Conservation (phyloP, 2,888 invertebrate species). For the Heliconius cydno region DNA sequence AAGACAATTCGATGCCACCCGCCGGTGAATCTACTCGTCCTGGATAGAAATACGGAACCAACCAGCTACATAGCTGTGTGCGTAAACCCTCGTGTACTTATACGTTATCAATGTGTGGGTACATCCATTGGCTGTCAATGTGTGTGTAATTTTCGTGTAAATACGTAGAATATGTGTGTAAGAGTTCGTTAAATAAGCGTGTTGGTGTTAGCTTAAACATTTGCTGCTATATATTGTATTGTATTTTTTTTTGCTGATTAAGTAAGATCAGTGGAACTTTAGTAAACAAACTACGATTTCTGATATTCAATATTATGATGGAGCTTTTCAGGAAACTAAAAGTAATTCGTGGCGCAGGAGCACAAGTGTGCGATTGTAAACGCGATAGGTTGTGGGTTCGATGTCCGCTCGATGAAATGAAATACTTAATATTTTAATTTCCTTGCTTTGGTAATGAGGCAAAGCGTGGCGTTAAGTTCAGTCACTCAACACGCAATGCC, state of each 20-base stretch:
- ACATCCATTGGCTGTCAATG: constrained; percentile 37
- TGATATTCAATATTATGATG: constrained; percentile 18
- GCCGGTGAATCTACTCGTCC: constrained; percentile 38
- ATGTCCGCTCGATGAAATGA: too few relatives aligned
- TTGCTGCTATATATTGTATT: constrained; percentile 30
- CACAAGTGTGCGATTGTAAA: too few relatives aligned
- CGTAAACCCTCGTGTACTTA: constrained; percentile 44
- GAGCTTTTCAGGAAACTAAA: neutral
- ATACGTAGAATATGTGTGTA: constrained; percentile 17
- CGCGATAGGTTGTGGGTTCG: too few relatives aligned
- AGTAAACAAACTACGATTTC: constrained; percentile 30
- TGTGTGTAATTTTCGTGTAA: constrained; percentile 34
- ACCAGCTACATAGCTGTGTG: constrained; percentile 44
- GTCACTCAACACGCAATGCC: neutral
- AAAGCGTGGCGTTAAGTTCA: neutral
- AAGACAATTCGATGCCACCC: constrained; percentile 27
- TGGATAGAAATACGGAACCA: constrained; percentile 48
- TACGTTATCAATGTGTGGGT: constrained; percentile 38
- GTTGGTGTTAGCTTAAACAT: constrained; percentile 43
- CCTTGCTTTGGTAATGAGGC: too few relatives aligned
- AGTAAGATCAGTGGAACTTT: constrained; percentile 36
- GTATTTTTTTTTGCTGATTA: too few relatives aligned
- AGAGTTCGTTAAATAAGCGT: constrained; percentile 37
- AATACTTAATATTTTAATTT: too few relatives aligned
- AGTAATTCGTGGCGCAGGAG: neutral